Percentiles rank a stretch among this genome's conserved stretches.
Evolutionary conservation across 2,797 vertebrate genomes (phyloP).

Genomic region (Enteromius afrohamiltoni): DNA sequence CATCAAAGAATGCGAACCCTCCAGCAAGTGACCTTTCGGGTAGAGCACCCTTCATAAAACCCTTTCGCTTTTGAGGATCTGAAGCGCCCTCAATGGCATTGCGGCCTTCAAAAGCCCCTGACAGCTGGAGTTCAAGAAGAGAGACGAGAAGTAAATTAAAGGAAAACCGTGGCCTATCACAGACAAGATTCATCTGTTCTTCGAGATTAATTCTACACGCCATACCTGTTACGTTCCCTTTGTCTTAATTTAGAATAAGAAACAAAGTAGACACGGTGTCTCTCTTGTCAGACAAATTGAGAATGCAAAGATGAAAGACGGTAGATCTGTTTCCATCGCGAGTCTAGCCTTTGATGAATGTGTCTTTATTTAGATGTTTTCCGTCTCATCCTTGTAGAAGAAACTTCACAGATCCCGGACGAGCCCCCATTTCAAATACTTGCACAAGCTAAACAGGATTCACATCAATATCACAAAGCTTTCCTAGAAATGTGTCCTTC

Average conservation of each 20-base stretch:
- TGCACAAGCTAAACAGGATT: background rate
- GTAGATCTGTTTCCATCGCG: background rate
- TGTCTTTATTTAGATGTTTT: conserved; percentile 2
- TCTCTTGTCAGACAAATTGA: conserved; percentile 38
- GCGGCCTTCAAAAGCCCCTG: conserved; percentile 20
- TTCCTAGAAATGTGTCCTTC: background rate
- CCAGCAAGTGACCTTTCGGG: conserved; percentile 28
- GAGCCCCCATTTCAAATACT: background rate
- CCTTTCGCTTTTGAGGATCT: conserved; percentile 29
- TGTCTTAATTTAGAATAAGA: conserved; percentile 34
- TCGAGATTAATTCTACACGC: conserved; percentile 26
- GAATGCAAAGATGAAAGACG: conserved; percentile 46
- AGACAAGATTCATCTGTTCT: conserved; percentile 13
- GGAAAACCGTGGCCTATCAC: background rate
- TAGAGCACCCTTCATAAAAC: conserved; percentile 26
- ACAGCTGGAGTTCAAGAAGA: conserved; percentile 14
- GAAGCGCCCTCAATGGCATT: conserved; percentile 17
- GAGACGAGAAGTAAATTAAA: background rate
- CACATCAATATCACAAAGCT: background rate
- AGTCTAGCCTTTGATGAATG: conserved; percentile 24
- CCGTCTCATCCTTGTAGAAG: background rate
- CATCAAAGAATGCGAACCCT: conserved; percentile 33
- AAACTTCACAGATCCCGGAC: conserved; percentile 1
- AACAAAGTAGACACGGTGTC: conserved; percentile 18
- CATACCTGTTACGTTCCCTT: conserved; percentile 25